Conservation (phyloP, 2,888 invertebrate species). For the Anthrax anthrax region DNA sequence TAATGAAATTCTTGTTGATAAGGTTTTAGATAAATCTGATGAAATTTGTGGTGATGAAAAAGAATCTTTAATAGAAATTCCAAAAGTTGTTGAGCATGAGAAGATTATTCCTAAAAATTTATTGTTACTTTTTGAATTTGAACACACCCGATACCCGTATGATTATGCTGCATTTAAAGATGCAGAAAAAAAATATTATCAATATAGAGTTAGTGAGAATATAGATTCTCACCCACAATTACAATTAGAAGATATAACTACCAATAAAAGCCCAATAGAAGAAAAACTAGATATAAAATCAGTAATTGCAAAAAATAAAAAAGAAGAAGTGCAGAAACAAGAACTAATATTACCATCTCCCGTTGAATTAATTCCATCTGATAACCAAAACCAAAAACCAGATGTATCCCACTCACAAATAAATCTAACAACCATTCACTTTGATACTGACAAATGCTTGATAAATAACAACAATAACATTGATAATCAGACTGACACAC, state of each 20-base stretch:
- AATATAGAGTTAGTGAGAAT: neutral
- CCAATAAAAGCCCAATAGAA: neutral
- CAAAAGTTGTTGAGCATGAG: neutral
- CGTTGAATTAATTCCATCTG: neutral
- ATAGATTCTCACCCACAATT: conserved; percentile 1
- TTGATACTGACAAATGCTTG: conserved; percentile 4
- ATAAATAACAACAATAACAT: neutral
- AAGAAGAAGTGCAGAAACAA: conserved; percentile 9
- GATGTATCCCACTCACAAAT: conserved; percentile 3
- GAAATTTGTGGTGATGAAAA: neutral
- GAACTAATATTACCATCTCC: neutral
- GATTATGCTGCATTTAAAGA: conserved; percentile 5
- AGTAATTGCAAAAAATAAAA: neutral
- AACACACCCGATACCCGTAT: neutral
- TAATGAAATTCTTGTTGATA: too few species aligned
- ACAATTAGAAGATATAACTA: neutral
- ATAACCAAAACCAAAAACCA: neutral
- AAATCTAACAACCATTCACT: conserved; percentile 3
- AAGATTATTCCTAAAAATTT: neutral
- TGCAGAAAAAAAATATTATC: conserved; percentile 7
- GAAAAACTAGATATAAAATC: neutral
- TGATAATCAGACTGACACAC: conserved; percentile 6
- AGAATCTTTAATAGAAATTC: neutral
- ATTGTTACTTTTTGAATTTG: neutral
- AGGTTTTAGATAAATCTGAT: neutral